Conservation (phyloP, 64 coral and sea anemone genomes). For the Catalaphyllia jardinei region DNA sequence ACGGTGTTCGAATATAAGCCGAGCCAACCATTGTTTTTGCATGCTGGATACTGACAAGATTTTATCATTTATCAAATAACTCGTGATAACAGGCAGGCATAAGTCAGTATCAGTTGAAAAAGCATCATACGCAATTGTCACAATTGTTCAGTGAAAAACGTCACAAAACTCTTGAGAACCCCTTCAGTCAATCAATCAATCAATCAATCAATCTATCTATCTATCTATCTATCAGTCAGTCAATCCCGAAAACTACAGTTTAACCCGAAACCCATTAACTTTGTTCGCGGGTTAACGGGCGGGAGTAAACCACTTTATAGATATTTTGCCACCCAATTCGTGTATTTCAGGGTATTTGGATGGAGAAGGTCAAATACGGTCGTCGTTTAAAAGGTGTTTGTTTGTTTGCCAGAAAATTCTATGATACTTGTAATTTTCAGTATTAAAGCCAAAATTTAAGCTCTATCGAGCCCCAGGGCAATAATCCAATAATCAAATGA, state of each 20-base stretch:
- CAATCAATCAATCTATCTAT: not conserved
- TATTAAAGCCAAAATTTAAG: not conserved
- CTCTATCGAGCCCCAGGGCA: too few species aligned
- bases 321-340: too few species aligned
- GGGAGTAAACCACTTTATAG: too few species aligned
- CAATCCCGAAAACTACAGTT: not conserved
- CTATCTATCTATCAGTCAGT: not conserved
- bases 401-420: not conserved
- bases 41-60: too few species aligned
- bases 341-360: not conserved
- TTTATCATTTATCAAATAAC: too few species aligned
- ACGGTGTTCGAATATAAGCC: not conserved
- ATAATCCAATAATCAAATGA: too few species aligned
- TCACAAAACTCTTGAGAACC: too few species aligned
- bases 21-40: not conserved
- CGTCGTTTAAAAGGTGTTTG: not conserved
- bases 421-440: not conserved
- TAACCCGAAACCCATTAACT: not conserved
- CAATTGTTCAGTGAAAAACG: too few species aligned
- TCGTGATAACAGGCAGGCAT: not conserved
- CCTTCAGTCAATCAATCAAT: not conserved
- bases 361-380: not conserved
- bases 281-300: not conserved
- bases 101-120: not conserved
- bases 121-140: too few species aligned